A percentile compares a stretch with the other conserved stretches of the same genome.
phyloP scores from a whole-genome alignment of 2,888 invertebrate genomes.

The Rhorus exstirpatorius region DNA sequence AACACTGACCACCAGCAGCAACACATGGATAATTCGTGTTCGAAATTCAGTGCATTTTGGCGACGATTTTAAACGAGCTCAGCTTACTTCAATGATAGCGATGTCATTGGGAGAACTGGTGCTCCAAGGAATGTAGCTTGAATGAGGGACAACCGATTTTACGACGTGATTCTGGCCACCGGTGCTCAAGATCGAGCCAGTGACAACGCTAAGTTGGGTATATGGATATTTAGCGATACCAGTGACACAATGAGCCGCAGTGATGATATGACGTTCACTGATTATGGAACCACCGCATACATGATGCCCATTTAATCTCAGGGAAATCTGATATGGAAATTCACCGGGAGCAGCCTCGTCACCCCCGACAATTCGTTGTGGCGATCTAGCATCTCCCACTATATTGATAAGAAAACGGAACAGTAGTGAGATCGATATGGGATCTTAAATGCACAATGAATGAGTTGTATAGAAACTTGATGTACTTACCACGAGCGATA shows the following conservation, averaged over 20 bases:
- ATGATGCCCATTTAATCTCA: slow-evolving; percentile 14
- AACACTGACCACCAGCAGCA: too few relatives aligned
- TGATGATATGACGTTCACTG: slow-evolving; percentile 20
- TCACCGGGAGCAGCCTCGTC: slow-evolving; percentile 1
- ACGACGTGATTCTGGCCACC: slow-evolving; percentile 8
- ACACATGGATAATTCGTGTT: too few relatives aligned
- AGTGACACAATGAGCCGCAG: slow-evolving; percentile 56
- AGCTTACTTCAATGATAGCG: slow-evolving; percentile 5
- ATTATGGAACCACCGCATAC: slow-evolving; percentile 50
- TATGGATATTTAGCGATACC: neutral
- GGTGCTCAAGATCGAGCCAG: neutral
- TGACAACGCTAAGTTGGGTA: neutral
- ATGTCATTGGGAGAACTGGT: slow-evolving; percentile 1
- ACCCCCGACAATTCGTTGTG: slow-evolving; percentile 47
- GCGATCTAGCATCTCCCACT: slow-evolving; percentile 31
- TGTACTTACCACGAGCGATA: slow-evolving; percentile 17
- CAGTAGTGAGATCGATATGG: neutral
- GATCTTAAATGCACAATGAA: too few relatives aligned
- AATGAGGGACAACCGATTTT: neutral
- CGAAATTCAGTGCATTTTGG: too few relatives aligned
- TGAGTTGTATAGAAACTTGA: neutral
- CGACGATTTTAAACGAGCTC: too few relatives aligned
- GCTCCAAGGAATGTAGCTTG: neutral
- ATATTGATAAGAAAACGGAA: neutral
- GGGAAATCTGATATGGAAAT: slow-evolving; percentile 52